Conservation (phyloP, 2,888 invertebrate genomes). For the Saturnia pavonia region DNA sequence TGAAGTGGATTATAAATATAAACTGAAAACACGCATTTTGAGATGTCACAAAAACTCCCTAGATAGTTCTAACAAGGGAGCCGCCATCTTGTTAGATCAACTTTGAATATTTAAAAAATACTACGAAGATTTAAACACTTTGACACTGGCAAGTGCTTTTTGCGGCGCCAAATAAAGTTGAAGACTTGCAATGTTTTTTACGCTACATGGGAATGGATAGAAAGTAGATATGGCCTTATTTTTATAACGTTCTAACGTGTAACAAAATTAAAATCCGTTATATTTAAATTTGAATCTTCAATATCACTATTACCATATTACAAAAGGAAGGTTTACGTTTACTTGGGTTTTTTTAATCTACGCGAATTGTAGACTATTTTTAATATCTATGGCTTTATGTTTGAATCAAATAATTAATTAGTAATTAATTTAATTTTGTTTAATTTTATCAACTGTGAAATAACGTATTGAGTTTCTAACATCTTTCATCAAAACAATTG, state of each 20-base stretch:
- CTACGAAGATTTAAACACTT: too few relatives aligned
- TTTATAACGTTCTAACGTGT: constrained; percentile 1
- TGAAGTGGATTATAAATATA: too few relatives aligned
- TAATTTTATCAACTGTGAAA: too few relatives aligned
- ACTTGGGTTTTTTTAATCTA: neutral
- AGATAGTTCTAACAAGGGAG: too few relatives aligned
- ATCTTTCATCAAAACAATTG: neutral
- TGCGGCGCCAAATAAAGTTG: too few relatives aligned
- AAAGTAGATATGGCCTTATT: neutral
- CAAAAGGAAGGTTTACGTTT: neutral
- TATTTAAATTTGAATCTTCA: neutral
- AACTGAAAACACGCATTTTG: too few relatives aligned
- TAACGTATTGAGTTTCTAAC: neutral
- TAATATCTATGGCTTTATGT: neutral
- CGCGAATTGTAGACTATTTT: neutral
- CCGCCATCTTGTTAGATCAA: too few relatives aligned
- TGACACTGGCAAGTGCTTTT: too few relatives aligned
- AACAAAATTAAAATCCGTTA: neutral
- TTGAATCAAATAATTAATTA: too few relatives aligned
- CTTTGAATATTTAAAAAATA: too few relatives aligned
- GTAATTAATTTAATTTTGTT: too few relatives aligned
- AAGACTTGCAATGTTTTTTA: neutral
- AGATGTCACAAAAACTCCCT: too few relatives aligned
- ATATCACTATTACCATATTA: neutral
- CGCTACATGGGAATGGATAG: neutral